A percentile compares a stretch with the other conserved stretches of the same genome.
Evolutionary conservation across 2,888 invertebrate genomes (phyloP).

Genomic region (Mesopsocus fuscifrons): DNA sequence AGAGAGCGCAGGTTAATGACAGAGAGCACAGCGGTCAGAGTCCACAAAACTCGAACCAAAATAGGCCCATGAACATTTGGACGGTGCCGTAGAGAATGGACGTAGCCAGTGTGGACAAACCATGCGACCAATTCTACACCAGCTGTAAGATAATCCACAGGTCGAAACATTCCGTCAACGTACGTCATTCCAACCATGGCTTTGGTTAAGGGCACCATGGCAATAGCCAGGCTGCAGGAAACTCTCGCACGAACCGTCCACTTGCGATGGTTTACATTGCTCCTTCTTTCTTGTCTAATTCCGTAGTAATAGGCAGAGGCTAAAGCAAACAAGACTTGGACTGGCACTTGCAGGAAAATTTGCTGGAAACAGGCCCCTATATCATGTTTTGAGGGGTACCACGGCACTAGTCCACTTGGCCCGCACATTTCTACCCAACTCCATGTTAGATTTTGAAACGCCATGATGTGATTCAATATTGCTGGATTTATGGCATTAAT

Average conservation of each 20-base stretch:
- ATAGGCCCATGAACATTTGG: slow-evolving; percentile 42
- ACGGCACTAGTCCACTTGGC: slow-evolving; percentile 45
- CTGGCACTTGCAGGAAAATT: slow-evolving; percentile 58
- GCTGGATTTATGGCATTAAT: too few relatives aligned
- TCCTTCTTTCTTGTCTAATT: slow-evolving; percentile 17
- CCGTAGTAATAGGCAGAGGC: slow-evolving; percentile 69
- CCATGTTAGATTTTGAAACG: slow-evolving; percentile 32
- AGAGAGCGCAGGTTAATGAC: slow-evolving; percentile 48
- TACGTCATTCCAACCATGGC: slow-evolving; percentile 25
- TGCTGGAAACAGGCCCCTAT: slow-evolving; percentile 74
- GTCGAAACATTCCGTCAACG: slow-evolving; percentile 22
- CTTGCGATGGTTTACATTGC: slow-evolving; percentile 28
- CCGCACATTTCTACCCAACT: slow-evolving; percentile 62
- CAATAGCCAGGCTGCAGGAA: slow-evolving; percentile 13
- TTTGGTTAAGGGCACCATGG: slow-evolving; percentile 39
- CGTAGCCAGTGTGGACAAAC: slow-evolving; percentile 62
- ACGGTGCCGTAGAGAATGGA: slow-evolving; percentile 38
- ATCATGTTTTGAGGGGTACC: slow-evolving; percentile 49
- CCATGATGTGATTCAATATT: too few relatives aligned
- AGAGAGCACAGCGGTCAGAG: slow-evolving; percentile 42
- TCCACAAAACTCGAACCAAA: slow-evolving; percentile 45
- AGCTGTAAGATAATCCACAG: slow-evolving; percentile 49
- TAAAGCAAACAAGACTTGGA: slow-evolving; percentile 49
- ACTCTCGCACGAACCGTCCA: slow-evolving; percentile 41
- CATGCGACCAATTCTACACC: slow-evolving; percentile 56